Evolutionary conservation across 2,113 vertebrate genomes (phyloP).

Genomic region (Pipra filicauda): DNA sequence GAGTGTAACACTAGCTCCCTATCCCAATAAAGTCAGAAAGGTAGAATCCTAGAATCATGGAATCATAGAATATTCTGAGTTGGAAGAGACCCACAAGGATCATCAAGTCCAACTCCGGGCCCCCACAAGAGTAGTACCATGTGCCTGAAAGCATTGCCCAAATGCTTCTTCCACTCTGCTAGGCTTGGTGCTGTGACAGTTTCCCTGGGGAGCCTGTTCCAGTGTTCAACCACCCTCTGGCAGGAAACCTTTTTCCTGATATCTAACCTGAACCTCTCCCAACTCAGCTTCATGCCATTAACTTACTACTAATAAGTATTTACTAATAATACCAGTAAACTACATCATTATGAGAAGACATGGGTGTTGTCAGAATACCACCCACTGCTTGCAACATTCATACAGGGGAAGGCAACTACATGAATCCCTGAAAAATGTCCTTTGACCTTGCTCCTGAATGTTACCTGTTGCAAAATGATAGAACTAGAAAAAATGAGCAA

Average conservation of each 20-base stretch:
- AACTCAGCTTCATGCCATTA: background rate
- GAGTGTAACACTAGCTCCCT: background rate
- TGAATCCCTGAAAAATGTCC: background rate
- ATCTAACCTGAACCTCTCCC: background rate
- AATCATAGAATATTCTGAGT: background rate
- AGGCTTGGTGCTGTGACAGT: background rate
- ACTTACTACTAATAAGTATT: background rate
- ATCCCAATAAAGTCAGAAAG: background rate
- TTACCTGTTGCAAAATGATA: background rate
- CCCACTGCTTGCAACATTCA: background rate
- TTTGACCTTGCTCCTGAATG: background rate
- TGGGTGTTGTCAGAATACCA: background rate
- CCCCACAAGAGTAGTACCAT: background rate
- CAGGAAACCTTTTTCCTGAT: background rate
- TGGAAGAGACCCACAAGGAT: too few relatives aligned
- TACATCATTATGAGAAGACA: background rate
- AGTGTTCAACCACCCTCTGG: rapidly evolving
- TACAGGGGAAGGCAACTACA: background rate
- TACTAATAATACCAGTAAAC: background rate
- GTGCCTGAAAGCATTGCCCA: background rate
- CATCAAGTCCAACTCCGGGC: background rate
- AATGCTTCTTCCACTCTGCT: rapidly evolving
- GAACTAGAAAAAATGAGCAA: background rate
- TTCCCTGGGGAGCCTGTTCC: background rate
- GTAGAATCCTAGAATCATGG: background rate